Evolutionary conservation across 2,113 vertebrate species (phyloP), one percentile per base, ranked within the genome.

Genomic region (Sialia sialis): DNA sequence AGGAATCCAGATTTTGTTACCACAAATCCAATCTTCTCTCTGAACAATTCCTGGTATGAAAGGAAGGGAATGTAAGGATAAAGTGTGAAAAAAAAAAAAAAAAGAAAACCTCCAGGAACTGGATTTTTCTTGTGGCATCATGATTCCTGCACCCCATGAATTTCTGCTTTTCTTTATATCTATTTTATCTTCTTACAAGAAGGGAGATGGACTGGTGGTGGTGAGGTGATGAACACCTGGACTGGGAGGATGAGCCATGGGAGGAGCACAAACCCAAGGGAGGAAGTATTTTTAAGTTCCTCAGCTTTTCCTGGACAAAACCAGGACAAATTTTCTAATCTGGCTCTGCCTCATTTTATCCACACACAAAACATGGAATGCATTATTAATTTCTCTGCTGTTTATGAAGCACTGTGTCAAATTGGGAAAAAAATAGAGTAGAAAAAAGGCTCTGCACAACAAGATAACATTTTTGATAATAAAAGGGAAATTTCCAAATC

Each of bases 401-500:
- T 11, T 19, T 30, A 4, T 23, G 20, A 72, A 16, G 7, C 1
- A 8, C 7, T 60, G 18, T 43, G 58, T 75, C 18, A 85, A 26
- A 87, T 0, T 21, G 22, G 4, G 4, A 7, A 46, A 51, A 44
- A 39, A n/a, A 13, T 0, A 26, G 36, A 59, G 11, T 22, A 38
- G 23, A 34, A 60, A 82, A 58, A 52, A 12, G 4, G 3, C 12
- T 10, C 3, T 32, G 7, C 51, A 36, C 4, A 55, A 14, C 3
- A n/a, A 39, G 7, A 34, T 49, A 10, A 21, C 1, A 0, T 20
- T 87, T 69, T 46, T 62, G 5, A 26, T 14, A 15, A 25, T 17
- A 36, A 75, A 69, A 75, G 4, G 2, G 9, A n/a, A 20, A 39
- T 59, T 59, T 7, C 25, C 5, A 38, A 4, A 39, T 39, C 23